These are phyloP conservation scores for Endomychus coccineus DNA, from an alignment of 2,888 invertebrate genomes.

Conservation along the genomic window DNA sequence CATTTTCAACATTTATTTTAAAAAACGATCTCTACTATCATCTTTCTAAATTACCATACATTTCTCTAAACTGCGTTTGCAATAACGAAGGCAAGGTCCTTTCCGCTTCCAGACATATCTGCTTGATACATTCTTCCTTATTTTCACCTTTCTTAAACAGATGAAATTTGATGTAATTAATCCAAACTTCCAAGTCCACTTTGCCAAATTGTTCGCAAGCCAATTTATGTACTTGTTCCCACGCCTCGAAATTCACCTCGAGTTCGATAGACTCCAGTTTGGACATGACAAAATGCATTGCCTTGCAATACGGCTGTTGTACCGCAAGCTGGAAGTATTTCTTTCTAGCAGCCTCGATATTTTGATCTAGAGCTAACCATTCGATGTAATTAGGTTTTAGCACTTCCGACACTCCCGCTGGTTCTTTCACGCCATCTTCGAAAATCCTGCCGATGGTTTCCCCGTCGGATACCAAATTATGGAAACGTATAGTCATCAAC, in stretches of 20 bases:
- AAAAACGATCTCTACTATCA: too few species aligned
- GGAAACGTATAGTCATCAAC: conserved; percentile 40
- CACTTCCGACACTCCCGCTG: conserved; percentile 45
- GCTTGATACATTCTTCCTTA: conserved; percentile 30
- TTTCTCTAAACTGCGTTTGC: conserved; percentile 21
- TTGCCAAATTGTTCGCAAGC: conserved; percentile 60
- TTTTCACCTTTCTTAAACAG: conserved; percentile 48
- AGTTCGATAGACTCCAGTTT: conserved; percentile 47
- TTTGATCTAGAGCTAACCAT: conserved; percentile 44
- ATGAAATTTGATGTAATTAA: conserved; percentile 40
- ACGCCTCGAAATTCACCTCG: conserved; percentile 46
- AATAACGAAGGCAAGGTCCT: conserved; percentile 18
- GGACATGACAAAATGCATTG: conserved; percentile 40
- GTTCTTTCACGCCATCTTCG: conserved; percentile 44
- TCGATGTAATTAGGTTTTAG: conserved; percentile 56
- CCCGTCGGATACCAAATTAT: conserved; percentile 35
- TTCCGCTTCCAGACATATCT: conserved; percentile 19
- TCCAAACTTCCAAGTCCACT: conserved; percentile 60
- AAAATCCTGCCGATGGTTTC: conserved; percentile 42
- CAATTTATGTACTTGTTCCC: conserved; percentile 56
- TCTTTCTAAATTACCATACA: conserved; percentile 17
- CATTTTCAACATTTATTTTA: too few species aligned
- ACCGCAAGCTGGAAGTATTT: conserved; percentile 47
- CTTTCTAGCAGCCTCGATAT: conserved; percentile 53
- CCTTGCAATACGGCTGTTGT: conserved; percentile 32